Percentiles rank a stretch among this genome's conserved stretches.
phyloP scores from a whole-genome alignment of 1,140 invertebrate species.

The Rhopalosiphum padi region DNA sequence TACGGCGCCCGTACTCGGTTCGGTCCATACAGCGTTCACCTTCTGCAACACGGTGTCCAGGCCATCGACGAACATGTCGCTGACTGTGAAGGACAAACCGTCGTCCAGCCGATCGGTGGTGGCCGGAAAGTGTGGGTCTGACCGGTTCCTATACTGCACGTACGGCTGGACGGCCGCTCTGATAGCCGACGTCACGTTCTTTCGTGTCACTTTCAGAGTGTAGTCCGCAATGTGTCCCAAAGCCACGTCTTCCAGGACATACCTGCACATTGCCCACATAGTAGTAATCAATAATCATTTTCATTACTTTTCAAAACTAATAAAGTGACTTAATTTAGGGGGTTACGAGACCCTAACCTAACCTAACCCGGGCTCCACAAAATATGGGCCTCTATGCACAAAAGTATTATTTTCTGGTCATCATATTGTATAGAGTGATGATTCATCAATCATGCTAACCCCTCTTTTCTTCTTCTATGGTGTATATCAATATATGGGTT shows the following conservation, averaged over 20 bases:
- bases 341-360: too few relatives aligned
- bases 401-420: too few relatives aligned
- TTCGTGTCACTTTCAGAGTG: background rate
- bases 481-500: too few relatives aligned
- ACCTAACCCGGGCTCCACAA: too few relatives aligned
- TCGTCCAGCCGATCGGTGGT: background rate
- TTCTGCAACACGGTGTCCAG: conserved; percentile 2
- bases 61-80: background rate
- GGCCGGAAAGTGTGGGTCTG: conserved; percentile 13
- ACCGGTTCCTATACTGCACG: background rate
- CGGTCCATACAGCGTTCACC: background rate
- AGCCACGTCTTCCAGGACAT: background rate
- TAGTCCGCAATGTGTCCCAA: background rate
- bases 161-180: conserved; percentile 7
- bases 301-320: too few relatives aligned
- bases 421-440: too few relatives aligned
- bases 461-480: too few relatives aligned
- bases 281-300: background rate
- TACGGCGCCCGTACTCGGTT: too few relatives aligned
- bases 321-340: too few relatives aligned
- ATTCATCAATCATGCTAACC: too few relatives aligned
- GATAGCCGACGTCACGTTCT: conserved; percentile 32
- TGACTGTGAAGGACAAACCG: background rate
- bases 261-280: background rate
- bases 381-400: too few relatives aligned